These are phyloP conservation scores for Deilephila elpenor DNA, from an alignment of 2,888 invertebrate species.

Conservation along the genomic window DNA sequence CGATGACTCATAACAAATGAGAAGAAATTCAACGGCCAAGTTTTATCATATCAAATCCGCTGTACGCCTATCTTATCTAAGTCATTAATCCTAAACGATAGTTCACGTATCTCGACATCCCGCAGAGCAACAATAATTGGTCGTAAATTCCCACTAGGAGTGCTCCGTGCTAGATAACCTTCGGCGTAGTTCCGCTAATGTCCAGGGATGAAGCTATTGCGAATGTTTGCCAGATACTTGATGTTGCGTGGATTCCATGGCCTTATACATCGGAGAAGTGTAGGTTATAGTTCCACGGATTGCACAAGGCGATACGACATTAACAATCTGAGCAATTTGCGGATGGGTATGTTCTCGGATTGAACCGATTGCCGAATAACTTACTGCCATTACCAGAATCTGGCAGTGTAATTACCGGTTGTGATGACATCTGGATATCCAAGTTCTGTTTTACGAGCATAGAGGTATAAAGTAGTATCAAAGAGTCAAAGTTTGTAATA, in stretches of 20 bases:
- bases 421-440: too few relatives aligned
- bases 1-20: background rate
- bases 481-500: background rate
- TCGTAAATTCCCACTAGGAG: background rate
- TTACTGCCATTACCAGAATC: too few relatives aligned
- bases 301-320: conserved; percentile 1
- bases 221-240: conserved; percentile 1
- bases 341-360: too few relatives aligned
- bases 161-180: background rate
- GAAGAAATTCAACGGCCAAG: too few relatives aligned
- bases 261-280: background rate
- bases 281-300: background rate
- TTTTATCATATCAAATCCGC: background rate
- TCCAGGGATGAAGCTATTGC: conserved; percentile 14
- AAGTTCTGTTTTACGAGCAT: background rate
- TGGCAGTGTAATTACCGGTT: too few relatives aligned
- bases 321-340: too few relatives aligned
- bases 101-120: background rate
- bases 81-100: conserved; percentile 2
- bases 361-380: too few relatives aligned
- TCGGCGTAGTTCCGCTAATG: background rate
- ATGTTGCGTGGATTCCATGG: background rate
- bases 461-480: background rate
- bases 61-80: background rate
- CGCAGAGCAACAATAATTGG: background rate